Percentiles rank a stretch among this genome's conserved stretches.
These are phyloP conservation scores for Clistopyga incitator DNA, from an alignment of 2,888 invertebrate species.

Conservation along the genomic window DNA sequence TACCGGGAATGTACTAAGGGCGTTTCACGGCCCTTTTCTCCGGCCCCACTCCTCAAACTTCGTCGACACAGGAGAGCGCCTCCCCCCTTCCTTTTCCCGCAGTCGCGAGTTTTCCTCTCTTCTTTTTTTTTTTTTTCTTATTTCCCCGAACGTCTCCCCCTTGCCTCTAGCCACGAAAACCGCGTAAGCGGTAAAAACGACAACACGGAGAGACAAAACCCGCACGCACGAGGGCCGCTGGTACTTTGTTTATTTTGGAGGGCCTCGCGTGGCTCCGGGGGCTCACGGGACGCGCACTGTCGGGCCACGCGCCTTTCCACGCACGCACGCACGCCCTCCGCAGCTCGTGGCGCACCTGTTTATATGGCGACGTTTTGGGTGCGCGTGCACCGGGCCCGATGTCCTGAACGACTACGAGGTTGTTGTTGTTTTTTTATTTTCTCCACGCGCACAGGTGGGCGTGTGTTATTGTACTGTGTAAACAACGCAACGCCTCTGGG, in stretches of 20 bases:
- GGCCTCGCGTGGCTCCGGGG: not conserved
- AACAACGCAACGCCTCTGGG: not conserved
- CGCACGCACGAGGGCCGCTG: not conserved
- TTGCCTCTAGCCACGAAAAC: not conserved
- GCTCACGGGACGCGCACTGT: not conserved
- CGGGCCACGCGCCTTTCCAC: not conserved
- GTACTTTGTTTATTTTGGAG: not conserved
- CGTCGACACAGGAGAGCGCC: not conserved
- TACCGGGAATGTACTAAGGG: slow-evolving; percentile 61
- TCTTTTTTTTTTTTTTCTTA: not conserved
- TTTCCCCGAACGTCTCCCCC: no score
- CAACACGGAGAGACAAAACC: not conserved
- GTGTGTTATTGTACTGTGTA: slow-evolving; percentile 42
- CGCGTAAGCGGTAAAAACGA: no score
- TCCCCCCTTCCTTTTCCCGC: not conserved
- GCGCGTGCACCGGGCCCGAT: not conserved
- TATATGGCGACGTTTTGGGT: not conserved
- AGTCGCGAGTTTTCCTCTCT: not conserved
- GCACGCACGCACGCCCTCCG: not conserved
- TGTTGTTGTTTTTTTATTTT: no score
- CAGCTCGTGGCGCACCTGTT: not conserved
- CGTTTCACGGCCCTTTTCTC: slow-evolving; percentile 43
- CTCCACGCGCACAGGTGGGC: slow-evolving; percentile 53
- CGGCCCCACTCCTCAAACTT: slow-evolving; percentile 11
- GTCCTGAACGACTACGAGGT: no score